Conservation (phyloP, 2,888 invertebrate species). For the Hipparchia semele region DNA sequence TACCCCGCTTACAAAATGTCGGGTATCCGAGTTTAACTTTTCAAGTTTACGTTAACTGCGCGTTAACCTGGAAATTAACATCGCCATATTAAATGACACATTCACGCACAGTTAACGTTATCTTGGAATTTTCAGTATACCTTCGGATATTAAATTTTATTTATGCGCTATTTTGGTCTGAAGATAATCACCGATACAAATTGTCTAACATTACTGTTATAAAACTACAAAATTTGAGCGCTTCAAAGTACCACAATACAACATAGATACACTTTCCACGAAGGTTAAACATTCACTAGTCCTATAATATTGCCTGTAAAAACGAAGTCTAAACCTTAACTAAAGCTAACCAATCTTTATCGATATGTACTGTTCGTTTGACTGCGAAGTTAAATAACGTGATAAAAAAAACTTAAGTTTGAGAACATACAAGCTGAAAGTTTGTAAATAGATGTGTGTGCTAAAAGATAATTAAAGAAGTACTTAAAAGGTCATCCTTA, state of each 20-base stretch:
- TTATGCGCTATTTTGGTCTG: slow-evolving; percentile 56
- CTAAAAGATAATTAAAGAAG: too few relatives aligned
- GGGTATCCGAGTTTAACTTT: slow-evolving; percentile 5
- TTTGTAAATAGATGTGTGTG: not conserved
- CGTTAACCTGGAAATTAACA: too few relatives aligned
- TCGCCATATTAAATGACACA: too few relatives aligned
- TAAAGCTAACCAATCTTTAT: slow-evolving; percentile 60
- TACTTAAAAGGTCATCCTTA: too few relatives aligned
- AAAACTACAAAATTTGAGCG: slow-evolving; percentile 73
- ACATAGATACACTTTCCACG: slow-evolving; percentile 37
- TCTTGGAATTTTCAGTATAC: too few relatives aligned
- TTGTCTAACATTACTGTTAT: slow-evolving; percentile 42
- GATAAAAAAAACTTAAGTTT: slow-evolving; percentile 23
- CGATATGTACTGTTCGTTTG: slow-evolving; percentile 67
- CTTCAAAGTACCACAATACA: slow-evolving; percentile 51
- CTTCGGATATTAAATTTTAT: slow-evolving; percentile 22
- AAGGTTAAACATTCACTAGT: slow-evolving; percentile 38
- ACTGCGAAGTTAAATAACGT: slow-evolving; percentile 50
- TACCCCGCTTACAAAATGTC: slow-evolving; percentile 22
- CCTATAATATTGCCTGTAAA: slow-evolving; percentile 38
- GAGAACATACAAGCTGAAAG: not conserved
- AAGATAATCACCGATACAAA: slow-evolving; percentile 42
- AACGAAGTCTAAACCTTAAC: slow-evolving; percentile 40
- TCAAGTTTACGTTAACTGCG: too few relatives aligned
- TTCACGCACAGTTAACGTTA: too few relatives aligned